Evolutionary conservation across 2,113 vertebrate species (phyloP), one percentile per base, ranked within the genome.

Genomic region (Verasper variegatus): DNA sequence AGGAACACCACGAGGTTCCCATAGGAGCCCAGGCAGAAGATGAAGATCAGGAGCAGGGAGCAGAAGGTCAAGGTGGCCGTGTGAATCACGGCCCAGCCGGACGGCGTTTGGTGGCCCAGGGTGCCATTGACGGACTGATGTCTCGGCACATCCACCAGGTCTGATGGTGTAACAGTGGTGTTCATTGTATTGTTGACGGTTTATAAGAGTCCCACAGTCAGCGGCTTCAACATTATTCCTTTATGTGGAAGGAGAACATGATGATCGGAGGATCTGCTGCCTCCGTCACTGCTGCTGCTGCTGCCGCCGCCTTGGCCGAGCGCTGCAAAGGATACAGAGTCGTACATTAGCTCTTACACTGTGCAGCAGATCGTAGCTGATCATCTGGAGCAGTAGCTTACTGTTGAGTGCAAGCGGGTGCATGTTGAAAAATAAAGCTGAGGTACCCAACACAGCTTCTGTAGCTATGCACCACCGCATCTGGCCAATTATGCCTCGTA

Each of bases 1-100:
- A 98, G 92, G 79, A 99, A 97, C 80, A 99, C 97, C 70, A 98
- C 95, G 12, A 97, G 93, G 88, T 99, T 99, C 75, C 98, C 97
- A 0, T 98, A 99, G 13, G 97, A 98, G 68, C 98, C 98, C 84
- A 99, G 86, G 84, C 94, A 96, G 92, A 99, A 99, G 88, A 98
- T 95, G 67, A 96, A 42, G 1, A 95, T 72, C 55, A 99, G 94
- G 18, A 99, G 92, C 10, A 96, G 91, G 4, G 95, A 95, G 74
- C 97, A 98, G 64, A 95, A 95, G 63, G 94, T 95, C 88, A 97
- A 60, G 0, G 97, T 98, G 51, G 96, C 96, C 0, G 90, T 95
- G 90, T 97, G 97, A 82, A 96, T 95, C 18, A 95, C 93, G 67
- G 86, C 95, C 94, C 82, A 93, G 10, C 90, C 84, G 1, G 92